A percentile compares a stretch with the other conserved stretches of the same genome.
Conservation (phyloP, 2,888 invertebrate species). For the Eupithecia vulgata region DNA sequence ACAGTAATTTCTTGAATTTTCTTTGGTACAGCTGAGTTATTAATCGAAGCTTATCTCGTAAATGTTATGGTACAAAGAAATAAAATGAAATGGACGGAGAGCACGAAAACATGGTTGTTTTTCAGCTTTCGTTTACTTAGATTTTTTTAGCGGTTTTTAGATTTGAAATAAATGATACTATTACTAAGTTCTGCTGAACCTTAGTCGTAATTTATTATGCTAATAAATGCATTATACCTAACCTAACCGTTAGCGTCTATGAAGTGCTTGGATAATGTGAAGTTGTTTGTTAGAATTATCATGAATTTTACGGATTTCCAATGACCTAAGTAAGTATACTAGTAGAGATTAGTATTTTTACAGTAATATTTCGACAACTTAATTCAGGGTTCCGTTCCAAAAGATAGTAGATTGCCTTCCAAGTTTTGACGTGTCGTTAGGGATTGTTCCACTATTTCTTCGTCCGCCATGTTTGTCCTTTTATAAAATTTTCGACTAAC, state of each 20-base stretch:
- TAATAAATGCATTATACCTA: conserved; percentile 63
- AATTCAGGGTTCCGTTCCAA: neutral
- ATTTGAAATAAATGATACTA: conserved; percentile 51
- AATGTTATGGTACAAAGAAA: conserved; percentile 17
- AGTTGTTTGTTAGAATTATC: conserved; percentile 67
- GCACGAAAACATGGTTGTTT: conserved; percentile 82
- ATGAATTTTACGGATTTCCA: conserved; percentile 70
- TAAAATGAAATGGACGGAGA: conserved; percentile 61
- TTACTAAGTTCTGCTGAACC: conserved; percentile 52
- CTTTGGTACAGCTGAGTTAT: neutral
- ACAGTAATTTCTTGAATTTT: neutral
- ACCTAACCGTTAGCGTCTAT: conserved; percentile 69
- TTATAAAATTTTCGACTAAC: conserved; percentile 61
- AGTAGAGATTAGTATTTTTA: conserved; percentile 39
- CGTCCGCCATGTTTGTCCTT: conserved; percentile 83
- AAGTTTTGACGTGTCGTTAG: conserved; percentile 79
- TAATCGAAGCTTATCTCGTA: conserved; percentile 19
- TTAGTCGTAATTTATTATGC: conserved; percentile 53
- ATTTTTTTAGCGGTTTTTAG: conserved; percentile 59
- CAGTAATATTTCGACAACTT: neutral
- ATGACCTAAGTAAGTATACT: conserved; percentile 75
- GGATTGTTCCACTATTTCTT: conserved; percentile 53
- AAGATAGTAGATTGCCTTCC: conserved; percentile 50
- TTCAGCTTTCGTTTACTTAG: conserved; percentile 75
- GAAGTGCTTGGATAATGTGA: conserved; percentile 67